These are phyloP conservation scores for Asarcornis scutulata DNA, from an alignment of 2,113 vertebrate species.

Conservation along the genomic window DNA sequence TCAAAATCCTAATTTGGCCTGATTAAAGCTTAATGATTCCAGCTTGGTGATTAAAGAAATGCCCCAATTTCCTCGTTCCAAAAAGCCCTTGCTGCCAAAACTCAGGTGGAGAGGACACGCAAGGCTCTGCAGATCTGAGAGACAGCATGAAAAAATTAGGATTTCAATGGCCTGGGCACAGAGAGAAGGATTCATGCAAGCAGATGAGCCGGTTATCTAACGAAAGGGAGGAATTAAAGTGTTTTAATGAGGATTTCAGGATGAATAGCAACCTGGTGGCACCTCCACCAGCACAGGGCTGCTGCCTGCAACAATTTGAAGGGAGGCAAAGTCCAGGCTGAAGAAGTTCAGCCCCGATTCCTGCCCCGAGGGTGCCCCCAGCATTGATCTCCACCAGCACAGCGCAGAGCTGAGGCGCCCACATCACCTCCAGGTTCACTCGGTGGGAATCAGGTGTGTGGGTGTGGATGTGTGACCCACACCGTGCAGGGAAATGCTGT, in stretches of 20 bases:
- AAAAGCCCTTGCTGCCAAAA: background rate
- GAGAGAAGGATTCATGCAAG: background rate
- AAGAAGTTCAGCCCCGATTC: background rate
- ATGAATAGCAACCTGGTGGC: background rate
- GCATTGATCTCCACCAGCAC: fast-evolving
- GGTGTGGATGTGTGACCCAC: fast-evolving
- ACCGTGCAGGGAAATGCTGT: fast-evolving
- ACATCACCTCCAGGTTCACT: background rate
- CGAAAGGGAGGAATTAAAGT: background rate
- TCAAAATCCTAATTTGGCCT: conserved; percentile 16
- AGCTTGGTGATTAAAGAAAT: background rate
- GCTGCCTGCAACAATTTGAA: background rate
- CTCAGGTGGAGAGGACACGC: background rate
- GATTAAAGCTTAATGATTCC: conserved; percentile 32
- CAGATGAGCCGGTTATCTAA: background rate
- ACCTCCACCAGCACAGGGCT: background rate
- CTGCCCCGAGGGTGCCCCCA: background rate
- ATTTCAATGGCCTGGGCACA: background rate
- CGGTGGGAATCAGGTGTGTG: background rate
- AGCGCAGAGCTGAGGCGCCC: background rate
- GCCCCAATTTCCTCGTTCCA: background rate
- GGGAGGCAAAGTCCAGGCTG: background rate
- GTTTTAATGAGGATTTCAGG: conserved; percentile 20
- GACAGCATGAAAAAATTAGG: background rate
- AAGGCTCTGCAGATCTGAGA: background rate